Evolutionary conservation across 2,888 invertebrate species (phyloP).

Genomic region (Cynaeus angustus): DNA sequence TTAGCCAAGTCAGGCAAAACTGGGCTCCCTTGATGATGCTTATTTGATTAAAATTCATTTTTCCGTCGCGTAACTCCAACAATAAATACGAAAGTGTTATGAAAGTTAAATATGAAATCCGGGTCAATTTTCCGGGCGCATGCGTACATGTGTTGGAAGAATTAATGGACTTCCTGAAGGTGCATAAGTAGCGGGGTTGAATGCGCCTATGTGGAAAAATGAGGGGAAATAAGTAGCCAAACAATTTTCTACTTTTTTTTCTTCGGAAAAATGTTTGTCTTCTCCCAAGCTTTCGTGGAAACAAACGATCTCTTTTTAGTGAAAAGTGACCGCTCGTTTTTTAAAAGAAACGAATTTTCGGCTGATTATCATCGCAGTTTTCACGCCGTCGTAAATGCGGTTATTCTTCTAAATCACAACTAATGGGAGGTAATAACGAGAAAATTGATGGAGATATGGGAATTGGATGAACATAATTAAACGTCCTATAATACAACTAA

Average conservation of each 20-base stretch:
- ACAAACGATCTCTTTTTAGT: too few relatives aligned
- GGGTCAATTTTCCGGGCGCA: conserved; percentile 34
- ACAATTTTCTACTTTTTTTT: too few relatives aligned
- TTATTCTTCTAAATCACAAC: not conserved
- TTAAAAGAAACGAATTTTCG: too few relatives aligned
- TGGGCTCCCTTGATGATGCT: not conserved
- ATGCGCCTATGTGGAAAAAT: conserved; percentile 6
- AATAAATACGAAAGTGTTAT: conserved; percentile 20
- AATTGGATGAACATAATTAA: conserved; percentile 16
- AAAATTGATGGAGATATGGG: not conserved
- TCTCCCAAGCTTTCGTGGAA: too few relatives aligned
- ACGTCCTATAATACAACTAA: conserved; percentile 24
- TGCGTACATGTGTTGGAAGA: conserved; percentile 6
- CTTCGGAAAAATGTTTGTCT: too few relatives aligned
- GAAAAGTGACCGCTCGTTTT: too few relatives aligned
- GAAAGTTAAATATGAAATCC: conserved; percentile 31
- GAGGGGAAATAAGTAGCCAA: not conserved
- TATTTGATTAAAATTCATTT: conserved; percentile 2
- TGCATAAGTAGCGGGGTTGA: conserved; percentile 17
- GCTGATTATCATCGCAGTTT: too few relatives aligned
- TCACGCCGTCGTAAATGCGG: not conserved
- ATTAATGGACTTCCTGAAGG: conserved; percentile 18
- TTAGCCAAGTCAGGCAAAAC: not conserved
- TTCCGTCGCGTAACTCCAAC: conserved; percentile 5
- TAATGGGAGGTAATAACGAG: not conserved